Conservation (phyloP, 2,888 invertebrate genomes). For the Drosophila percnosoma region DNA sequence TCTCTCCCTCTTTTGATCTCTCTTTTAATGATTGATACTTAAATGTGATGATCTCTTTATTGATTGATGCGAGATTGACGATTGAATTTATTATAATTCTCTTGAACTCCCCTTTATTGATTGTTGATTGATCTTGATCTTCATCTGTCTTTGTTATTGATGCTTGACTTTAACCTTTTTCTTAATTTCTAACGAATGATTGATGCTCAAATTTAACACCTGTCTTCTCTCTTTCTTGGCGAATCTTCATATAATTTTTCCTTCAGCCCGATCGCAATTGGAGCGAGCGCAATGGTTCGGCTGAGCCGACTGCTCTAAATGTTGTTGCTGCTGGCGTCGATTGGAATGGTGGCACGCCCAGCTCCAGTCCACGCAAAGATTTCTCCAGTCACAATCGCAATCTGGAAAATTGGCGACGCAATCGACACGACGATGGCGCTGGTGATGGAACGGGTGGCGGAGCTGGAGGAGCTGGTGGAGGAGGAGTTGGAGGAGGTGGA, state of each 20-base stretch:
- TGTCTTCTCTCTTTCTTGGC: not conserved
- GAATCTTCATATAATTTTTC: not conserved
- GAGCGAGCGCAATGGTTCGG: constrained; percentile 82
- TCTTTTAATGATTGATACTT: not conserved
- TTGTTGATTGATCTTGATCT: not conserved
- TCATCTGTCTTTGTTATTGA: not conserved
- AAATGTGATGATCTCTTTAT: not conserved
- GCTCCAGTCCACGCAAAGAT: constrained; percentile 84
- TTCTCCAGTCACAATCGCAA: constrained; percentile 80
- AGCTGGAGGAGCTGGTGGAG: constrained; percentile 19
- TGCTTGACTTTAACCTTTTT: not conserved
- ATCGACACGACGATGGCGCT: constrained; percentile 80
- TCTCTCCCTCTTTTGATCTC: not conserved
- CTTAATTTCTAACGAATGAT: not conserved
- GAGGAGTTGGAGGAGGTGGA: constrained; percentile 22
- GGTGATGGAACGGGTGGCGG: constrained; percentile 53
- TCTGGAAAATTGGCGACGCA: constrained; percentile 84
- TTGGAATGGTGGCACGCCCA: constrained; percentile 83
- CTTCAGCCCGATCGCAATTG: constrained; percentile 82
- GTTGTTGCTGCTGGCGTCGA: constrained; percentile 49
- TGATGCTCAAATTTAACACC: not conserved
- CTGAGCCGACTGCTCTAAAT: constrained; percentile 49
- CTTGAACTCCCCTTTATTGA: too few species aligned
- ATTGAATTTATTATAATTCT: too few species aligned
- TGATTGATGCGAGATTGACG: too few species aligned